A percentile compares a stretch with the other conserved stretches of the same genome.
Evolutionary conservation across 2,797 vertebrate species (phyloP).

Genomic region (Naso thynnoides): DNA sequence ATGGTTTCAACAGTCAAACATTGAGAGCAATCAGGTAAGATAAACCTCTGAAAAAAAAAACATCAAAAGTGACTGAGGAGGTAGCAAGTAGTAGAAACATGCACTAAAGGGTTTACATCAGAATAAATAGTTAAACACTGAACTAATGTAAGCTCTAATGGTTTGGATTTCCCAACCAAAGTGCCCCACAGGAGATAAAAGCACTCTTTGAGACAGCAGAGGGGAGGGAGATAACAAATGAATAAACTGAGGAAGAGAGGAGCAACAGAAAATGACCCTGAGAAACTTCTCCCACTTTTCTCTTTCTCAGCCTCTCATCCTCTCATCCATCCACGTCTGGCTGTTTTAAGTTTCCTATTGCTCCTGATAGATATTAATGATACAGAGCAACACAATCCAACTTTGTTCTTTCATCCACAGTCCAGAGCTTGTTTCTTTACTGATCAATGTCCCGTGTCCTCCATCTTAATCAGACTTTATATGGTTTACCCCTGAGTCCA

Average conservation of each 20-base stretch:
- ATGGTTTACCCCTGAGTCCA: slow-evolving; percentile 30
- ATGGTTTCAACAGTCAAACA: slow-evolving; percentile 1
- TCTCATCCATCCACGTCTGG: slow-evolving; percentile 52
- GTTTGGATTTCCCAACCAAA: slow-evolving; percentile 50
- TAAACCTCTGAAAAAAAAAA: slow-evolving; percentile 12
- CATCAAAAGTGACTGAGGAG: neutral
- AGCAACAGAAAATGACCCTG: slow-evolving; percentile 40
- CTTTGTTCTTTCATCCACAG: slow-evolving; percentile 50
- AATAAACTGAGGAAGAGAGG: slow-evolving; percentile 26
- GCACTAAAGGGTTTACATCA: slow-evolving; percentile 12
- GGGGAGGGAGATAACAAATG: slow-evolving; percentile 61
- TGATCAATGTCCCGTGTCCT: slow-evolving; percentile 62
- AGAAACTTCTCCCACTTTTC: slow-evolving; percentile 37
- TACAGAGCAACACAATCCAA: slow-evolving; percentile 61
- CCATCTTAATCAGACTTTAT: slow-evolving; percentile 65
- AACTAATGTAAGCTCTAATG: slow-evolving; percentile 33
- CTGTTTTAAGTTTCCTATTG: slow-evolving; percentile 20
- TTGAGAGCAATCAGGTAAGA: neutral
- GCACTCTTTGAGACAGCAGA: slow-evolving; percentile 40
- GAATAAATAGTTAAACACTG: slow-evolving; percentile 32
- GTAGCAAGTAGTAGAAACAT: slow-evolving; percentile 2
- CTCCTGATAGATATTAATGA: slow-evolving; percentile 70
- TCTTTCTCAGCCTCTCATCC: slow-evolving; percentile 24
- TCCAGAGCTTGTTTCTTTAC: slow-evolving; percentile 45
- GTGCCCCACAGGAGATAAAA: slow-evolving; percentile 39